Evolutionary conservation across 2,113 vertebrate genomes (phyloP).

Genomic region (Pituophis catenifer): DNA sequence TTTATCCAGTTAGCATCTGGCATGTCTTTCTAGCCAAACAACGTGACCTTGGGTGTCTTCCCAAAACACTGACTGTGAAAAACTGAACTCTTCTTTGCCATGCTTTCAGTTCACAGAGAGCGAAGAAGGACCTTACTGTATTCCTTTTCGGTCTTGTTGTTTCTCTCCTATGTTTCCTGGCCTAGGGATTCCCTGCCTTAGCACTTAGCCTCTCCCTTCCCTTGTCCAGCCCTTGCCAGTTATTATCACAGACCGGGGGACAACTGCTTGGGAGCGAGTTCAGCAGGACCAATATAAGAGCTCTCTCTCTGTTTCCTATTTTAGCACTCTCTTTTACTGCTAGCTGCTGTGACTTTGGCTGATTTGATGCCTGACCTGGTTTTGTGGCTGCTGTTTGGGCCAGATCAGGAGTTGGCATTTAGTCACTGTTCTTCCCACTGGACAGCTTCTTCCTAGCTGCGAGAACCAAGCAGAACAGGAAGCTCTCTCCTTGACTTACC

Average conservation of each 20-base stretch:
- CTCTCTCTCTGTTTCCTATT: neutral
- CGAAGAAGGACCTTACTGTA: neutral
- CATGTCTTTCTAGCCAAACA: neutral
- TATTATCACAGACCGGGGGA: neutral
- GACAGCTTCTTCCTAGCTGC: neutral
- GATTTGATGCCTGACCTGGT: neutral
- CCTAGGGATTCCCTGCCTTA: neutral
- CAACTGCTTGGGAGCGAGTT: neutral
- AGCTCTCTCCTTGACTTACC: neutral
- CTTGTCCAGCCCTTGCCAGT: neutral
- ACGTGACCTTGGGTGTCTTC: neutral
- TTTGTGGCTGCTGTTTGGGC: neutral
- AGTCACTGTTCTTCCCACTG: neutral
- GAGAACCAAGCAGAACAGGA: neutral
- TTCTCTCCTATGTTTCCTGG: neutral
- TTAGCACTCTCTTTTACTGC: neutral
- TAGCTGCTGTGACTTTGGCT: neutral
- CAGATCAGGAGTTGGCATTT: neutral
- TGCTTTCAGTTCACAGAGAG: neutral
- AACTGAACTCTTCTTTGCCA: neutral
- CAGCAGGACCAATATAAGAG: neutral
- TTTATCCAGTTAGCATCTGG: neutral
- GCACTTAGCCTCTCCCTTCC: neutral
- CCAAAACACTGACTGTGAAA: neutral
- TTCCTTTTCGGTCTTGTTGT: neutral